Evolutionary conservation across 2,888 invertebrate species (phyloP).

Genomic region (Catocala sponsa): DNA sequence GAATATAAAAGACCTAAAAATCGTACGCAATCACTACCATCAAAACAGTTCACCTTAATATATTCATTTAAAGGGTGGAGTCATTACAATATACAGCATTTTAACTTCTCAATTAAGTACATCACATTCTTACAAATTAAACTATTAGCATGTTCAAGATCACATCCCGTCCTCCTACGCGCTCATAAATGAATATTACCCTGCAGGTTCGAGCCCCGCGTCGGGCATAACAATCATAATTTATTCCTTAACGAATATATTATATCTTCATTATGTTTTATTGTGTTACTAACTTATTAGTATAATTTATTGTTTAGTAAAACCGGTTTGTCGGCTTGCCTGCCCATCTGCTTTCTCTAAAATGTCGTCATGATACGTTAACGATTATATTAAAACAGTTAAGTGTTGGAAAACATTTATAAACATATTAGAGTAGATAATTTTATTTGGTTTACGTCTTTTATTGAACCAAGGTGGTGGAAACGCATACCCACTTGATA

Average conservation of each 20-base stretch:
- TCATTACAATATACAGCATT: not conserved
- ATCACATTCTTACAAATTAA: conserved; percentile 2
- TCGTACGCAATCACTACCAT: no score
- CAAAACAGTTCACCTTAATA: no score
- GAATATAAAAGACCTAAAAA: no score
- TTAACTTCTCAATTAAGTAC: not conserved
- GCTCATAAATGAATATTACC: not conserved
- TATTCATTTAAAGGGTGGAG: not conserved
- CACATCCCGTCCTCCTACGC: not conserved
- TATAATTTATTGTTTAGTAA: conserved; percentile 49
- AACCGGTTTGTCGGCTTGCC: conserved; percentile 19
- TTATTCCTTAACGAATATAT: conserved; percentile 56
- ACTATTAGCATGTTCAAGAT: not conserved
- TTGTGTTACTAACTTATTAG: conserved; percentile 53
- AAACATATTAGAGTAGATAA: no score
- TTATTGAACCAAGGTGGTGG: no score
- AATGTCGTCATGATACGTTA: no score
- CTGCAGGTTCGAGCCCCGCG: not conserved
- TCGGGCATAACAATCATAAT: conserved; percentile 36
- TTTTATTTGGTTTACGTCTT: no score
- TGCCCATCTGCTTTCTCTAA: not conserved
- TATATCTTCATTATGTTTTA: conserved; percentile 53
- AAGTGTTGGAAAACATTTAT: no score
- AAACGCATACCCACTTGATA: no score
- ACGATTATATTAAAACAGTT: no score